Evolutionary conservation across 2,113 vertebrate genomes (phyloP).

Genomic region (Elaphurus davidianus): DNA sequence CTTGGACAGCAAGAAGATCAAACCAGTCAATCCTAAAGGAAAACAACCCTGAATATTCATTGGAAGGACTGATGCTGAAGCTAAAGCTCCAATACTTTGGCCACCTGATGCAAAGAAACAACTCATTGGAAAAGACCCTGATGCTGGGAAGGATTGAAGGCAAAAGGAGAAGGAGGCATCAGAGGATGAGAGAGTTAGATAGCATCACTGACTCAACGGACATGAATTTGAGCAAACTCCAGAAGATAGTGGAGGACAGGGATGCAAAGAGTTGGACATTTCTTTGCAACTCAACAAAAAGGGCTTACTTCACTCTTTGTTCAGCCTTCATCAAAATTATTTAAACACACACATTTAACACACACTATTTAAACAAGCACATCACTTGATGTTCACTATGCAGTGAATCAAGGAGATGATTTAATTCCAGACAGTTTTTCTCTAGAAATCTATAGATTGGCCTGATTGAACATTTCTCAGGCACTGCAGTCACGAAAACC

Average conservation of each 20-base stretch:
- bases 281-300: not conserved
- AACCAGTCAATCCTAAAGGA: not conserved
- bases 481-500: not conserved
- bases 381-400: not conserved
- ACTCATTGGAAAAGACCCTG: not conserved
- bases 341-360: not conserved
- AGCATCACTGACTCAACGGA: not conserved
- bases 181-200: not conserved
- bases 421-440: not conserved
- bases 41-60: not conserved
- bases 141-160: not conserved
- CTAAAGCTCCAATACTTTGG: not conserved
- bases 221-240: not conserved
- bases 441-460: not conserved
- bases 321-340: not conserved
- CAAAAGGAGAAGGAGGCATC: not conserved
- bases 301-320: not conserved
- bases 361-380: not conserved
- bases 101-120: not conserved
- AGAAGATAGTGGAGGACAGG: not conserved
- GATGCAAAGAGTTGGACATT: not conserved
- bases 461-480: not conserved
- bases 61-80: not conserved
- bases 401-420: not conserved
- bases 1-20: not conserved